These are phyloP conservation scores for Cactoblastis cactorum DNA, from an alignment of 2,888 invertebrate genomes.

Conservation along the genomic window DNA sequence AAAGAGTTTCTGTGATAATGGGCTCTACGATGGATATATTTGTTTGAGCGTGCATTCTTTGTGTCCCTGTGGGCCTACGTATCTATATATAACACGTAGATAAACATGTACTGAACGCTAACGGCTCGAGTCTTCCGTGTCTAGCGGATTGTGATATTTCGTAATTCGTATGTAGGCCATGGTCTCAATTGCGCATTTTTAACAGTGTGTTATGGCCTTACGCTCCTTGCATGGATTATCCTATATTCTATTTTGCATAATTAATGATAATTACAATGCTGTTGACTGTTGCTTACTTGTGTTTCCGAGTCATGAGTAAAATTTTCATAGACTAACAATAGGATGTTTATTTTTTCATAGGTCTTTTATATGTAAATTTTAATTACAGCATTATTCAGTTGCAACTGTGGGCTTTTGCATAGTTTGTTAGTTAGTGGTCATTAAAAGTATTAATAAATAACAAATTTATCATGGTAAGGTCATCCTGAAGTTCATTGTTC, in stretches of 20 bases:
- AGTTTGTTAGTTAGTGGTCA: not conserved
- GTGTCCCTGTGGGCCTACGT: conserved; percentile 56
- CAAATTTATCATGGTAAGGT: conserved; percentile 23
- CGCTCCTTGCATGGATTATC: conserved; percentile 28
- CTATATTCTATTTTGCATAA: conserved; percentile 23
- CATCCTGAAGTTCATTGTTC: conserved; percentile 33
- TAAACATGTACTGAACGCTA: conserved; percentile 57
- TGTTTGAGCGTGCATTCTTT: conserved; percentile 52
- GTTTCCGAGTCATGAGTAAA: not conserved
- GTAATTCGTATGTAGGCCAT: conserved; percentile 74
- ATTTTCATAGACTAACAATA: not conserved
- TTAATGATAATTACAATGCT: conserved; percentile 18
- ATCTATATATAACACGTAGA: conserved; percentile 70
- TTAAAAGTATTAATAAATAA: conserved; percentile 7
- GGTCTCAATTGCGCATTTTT: conserved; percentile 70
- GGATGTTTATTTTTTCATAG: not conserved
- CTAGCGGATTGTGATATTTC: conserved; percentile 65
- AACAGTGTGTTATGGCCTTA: conserved; percentile 43
- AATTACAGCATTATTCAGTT: not conserved
- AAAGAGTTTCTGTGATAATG: conserved; percentile 22
- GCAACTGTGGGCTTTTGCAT: not conserved
- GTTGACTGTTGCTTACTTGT: not conserved
- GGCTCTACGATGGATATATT: conserved; percentile 33
- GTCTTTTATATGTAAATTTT: not conserved
- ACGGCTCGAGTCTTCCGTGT: conserved; percentile 57